Conservation (phyloP, 1,140 invertebrate species). For the Drosophila cardini region DNA sequence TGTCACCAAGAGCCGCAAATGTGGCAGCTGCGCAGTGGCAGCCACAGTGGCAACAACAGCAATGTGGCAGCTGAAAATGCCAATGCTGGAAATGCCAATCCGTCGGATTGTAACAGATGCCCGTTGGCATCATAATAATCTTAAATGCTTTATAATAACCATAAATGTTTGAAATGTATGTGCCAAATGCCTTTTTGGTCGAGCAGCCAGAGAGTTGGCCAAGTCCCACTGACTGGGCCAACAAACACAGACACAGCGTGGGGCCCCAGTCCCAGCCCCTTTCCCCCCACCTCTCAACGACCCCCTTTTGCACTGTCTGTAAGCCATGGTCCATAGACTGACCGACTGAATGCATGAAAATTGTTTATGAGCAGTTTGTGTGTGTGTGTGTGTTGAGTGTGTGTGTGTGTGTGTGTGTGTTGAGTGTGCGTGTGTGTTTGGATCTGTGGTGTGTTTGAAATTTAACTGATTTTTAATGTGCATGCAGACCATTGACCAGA, state of each 20-base stretch:
- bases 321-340: conserved; percentile 26
- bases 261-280: not conserved
- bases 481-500: conserved; percentile 18
- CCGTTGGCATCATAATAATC: conserved; percentile 77
- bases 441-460: conserved; percentile 60
- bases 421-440: conserved; percentile 46
- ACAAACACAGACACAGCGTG: conserved; percentile 45
- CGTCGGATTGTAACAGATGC: conserved; percentile 67
- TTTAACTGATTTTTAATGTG: conserved; percentile 82
- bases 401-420: conserved; percentile 34
- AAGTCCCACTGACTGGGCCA: conserved; percentile 1
- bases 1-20: not conserved
- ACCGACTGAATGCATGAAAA: conserved; percentile 61
- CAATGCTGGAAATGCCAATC: conserved; percentile 29
- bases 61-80: conserved; percentile 6
- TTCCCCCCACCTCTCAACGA: not conserved
- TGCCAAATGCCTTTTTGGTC: conserved; percentile 70
- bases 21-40: not conserved
- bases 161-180: conserved; percentile 82
- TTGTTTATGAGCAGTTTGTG: conserved; percentile 67
- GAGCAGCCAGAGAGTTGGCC: conserved; percentile 23
- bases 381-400: conserved; percentile 31
- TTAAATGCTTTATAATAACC: conserved; percentile 83
- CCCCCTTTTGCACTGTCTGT: not conserved
- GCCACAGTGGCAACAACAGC: not conserved